Evolutionary conservation across 1,140 invertebrate species (phyloP).

Genomic region (Sycobia sp.): DNA sequence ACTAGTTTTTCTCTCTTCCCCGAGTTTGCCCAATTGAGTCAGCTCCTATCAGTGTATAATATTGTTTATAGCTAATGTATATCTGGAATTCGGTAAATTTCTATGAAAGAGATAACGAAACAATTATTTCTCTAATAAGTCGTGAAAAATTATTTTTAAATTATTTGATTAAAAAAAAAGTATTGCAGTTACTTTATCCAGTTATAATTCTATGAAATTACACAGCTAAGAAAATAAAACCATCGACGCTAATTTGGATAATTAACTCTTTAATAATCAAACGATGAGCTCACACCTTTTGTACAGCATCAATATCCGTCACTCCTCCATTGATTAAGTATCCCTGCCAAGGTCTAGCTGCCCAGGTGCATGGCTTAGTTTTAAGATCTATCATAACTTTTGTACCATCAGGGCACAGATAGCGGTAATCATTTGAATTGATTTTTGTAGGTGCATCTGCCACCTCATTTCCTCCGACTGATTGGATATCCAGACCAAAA

Average conservation of each 20-base stretch:
- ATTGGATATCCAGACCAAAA: constrained; percentile 63
- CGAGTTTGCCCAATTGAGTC: constrained; percentile 56
- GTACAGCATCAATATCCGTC: constrained; percentile 55
- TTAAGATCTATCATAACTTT: constrained; percentile 66
- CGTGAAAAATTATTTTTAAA: too few species aligned
- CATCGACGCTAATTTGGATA: too few species aligned
- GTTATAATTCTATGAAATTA: too few species aligned
- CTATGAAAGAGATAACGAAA: too few species aligned
- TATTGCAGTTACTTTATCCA: too few species aligned
- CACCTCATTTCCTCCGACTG: constrained; percentile 41
- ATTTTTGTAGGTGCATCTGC: constrained; percentile 58
- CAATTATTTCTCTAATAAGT: too few species aligned
- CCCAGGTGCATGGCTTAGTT: constrained; percentile 77
- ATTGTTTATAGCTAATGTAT: neutral
- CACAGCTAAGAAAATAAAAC: too few species aligned
- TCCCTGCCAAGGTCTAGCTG: constrained; percentile 79
- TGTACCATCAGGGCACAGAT: constrained; percentile 83
- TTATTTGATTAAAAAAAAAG: too few species aligned
- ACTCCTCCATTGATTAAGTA: constrained; percentile 70
- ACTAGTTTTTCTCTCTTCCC: constrained; percentile 57
- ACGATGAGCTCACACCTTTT: constrained; percentile 42
- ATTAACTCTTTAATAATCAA: too few species aligned
- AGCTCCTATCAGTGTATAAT: constrained; percentile 42
- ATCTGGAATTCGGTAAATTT: too few species aligned
- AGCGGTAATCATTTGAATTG: constrained; percentile 69